A percentile compares a stretch with the other conserved stretches of the same genome.
These are phyloP conservation scores for Zonitis immaculata DNA, from an alignment of 2,888 invertebrate genomes.

Conservation along the genomic window DNA sequence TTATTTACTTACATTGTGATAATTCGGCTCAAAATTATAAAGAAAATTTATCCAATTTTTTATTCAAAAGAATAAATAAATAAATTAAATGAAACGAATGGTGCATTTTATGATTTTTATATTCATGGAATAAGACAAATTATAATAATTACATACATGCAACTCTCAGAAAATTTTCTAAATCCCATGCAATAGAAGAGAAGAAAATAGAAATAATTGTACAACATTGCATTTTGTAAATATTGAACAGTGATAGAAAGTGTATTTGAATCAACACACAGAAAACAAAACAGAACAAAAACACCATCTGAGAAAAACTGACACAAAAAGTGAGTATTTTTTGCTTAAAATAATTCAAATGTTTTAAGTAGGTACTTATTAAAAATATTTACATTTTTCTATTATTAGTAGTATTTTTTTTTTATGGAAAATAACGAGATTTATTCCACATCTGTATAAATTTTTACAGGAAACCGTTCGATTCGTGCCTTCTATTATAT, in stretches of 20 bases:
- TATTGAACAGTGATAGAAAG: constrained; percentile 19
- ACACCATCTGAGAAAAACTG: constrained; percentile 37
- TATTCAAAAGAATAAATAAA: constrained; percentile 2
- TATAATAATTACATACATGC: constrained; percentile 31
- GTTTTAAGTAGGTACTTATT: too few relatives aligned
- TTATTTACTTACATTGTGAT: background rate
- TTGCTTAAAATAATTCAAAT: too few relatives aligned
- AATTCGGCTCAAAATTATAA: background rate
- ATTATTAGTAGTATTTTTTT: background rate
- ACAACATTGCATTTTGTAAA: constrained; percentile 37
- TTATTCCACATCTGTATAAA: constrained; percentile 20
- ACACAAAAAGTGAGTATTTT: constrained; percentile 35
- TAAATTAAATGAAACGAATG: constrained; percentile 1
- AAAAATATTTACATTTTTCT: constrained; percentile 5
- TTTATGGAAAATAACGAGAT: constrained; percentile 5
- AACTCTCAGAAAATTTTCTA: constrained; percentile 21
- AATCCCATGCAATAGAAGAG: constrained; percentile 39
- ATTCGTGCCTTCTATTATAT: too few relatives aligned
- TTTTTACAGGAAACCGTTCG: constrained; percentile 4
- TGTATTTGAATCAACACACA: too few relatives aligned
- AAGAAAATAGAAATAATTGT: constrained; percentile 36
- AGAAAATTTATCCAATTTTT: background rate
- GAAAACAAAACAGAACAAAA: too few relatives aligned
- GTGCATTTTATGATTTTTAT: constrained; percentile 26
- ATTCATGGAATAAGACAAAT: constrained; percentile 15